These are phyloP conservation scores for Pangasius larnaudii DNA, from an alignment of 2,797 vertebrate genomes.

Conservation along the genomic window DNA sequence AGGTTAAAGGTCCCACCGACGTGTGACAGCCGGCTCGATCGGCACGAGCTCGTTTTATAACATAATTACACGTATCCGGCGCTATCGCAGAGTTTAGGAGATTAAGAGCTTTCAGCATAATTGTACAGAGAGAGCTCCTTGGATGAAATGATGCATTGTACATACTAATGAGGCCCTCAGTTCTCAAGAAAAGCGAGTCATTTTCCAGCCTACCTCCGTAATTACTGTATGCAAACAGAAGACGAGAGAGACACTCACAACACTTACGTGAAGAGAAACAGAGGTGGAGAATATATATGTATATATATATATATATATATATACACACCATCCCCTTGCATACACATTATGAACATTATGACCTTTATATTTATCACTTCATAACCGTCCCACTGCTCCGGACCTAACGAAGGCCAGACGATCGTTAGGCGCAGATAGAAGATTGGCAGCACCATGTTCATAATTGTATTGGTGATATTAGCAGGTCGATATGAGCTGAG, in stretches of 20 bases:
- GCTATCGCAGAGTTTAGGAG: conserved; percentile 53
- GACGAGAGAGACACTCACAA: conserved; percentile 31
- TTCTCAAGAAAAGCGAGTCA: conserved; percentile 47
- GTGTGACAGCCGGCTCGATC: conserved; percentile 25
- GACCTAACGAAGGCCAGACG: not conserved
- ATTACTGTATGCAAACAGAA: conserved; percentile 57
- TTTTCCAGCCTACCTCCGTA: conserved; percentile 42
- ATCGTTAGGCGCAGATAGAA: conserved; percentile 57
- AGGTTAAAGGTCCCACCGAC: conserved; percentile 30
- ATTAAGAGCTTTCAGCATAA: conserved; percentile 59
- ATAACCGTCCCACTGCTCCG: conserved; percentile 59
- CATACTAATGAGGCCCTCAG: conserved; percentile 57
- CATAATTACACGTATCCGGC: conserved; percentile 60
- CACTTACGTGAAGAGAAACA: conserved; percentile 21
- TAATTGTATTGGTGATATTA: conserved; percentile 85
- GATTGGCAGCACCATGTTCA: conserved; percentile 72
- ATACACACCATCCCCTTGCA: not conserved
- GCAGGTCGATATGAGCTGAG: conserved; percentile 82
- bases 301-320: not conserved
- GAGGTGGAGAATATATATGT: not conserved
- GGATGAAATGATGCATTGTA: conserved; percentile 60
- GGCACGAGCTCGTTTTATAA: conserved; percentile 64
- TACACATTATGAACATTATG: not conserved
- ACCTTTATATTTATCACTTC: conserved; percentile 39
- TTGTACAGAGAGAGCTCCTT: conserved; percentile 55